Evolutionary conservation across 1,140 invertebrate genomes (phyloP).

Genomic region (Aphis gossypii): DNA sequence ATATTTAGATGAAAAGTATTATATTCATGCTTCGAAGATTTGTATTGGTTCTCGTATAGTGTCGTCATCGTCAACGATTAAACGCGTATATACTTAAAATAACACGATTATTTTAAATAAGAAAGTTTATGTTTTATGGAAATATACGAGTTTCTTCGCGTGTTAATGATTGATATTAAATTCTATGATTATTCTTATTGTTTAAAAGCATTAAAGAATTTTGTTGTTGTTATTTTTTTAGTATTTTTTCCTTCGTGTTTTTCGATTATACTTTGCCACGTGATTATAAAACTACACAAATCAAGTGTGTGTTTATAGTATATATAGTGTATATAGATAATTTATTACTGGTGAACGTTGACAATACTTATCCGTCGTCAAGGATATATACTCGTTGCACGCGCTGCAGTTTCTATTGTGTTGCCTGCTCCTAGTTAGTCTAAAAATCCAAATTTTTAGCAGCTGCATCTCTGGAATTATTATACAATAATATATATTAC

Average conservation of each 20-base stretch:
- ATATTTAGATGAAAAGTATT: not conserved
- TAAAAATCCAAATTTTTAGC: not conserved
- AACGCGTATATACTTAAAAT: not conserved
- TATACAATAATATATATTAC: not conserved
- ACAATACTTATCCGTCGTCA: constrained; percentile 37
- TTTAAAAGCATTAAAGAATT: not conserved
- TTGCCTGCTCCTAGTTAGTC: not conserved
- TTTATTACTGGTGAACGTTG: not conserved
- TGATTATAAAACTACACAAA: not conserved
- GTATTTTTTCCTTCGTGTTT: not conserved
- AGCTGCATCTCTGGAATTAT: not conserved
- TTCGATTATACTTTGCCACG: not conserved
- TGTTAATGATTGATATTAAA: constrained; percentile 8
- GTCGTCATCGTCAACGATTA: not conserved
- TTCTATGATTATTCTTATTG: not conserved
- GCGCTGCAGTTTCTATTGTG: constrained; percentile 6
- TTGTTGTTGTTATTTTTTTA: not conserved
- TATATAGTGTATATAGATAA: constrained; percentile 8
- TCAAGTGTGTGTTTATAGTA: not conserved
- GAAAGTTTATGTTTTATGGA: not conserved
- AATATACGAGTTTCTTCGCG: not conserved
- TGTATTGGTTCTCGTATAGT: not conserved
- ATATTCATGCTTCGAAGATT: not conserved
- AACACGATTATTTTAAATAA: not conserved
- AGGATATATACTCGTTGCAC: not conserved